These are phyloP conservation scores for Hippocampus mohnikei DNA, from an alignment of 2,113 vertebrate species.

Conservation along the genomic window DNA sequence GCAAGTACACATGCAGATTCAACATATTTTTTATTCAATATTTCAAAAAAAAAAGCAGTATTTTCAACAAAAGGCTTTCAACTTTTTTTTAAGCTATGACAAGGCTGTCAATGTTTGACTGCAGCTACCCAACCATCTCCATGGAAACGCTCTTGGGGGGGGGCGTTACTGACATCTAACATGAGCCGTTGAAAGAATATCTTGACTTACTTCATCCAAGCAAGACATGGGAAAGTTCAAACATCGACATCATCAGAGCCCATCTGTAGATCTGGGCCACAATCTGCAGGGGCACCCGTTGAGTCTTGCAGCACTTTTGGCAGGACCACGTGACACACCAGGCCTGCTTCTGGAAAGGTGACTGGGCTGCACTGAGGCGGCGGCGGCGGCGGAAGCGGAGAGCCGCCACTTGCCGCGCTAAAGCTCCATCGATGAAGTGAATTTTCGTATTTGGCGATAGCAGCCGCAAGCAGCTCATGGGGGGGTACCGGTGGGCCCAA, in stretches of 20 bases:
- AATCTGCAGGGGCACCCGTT: conserved; percentile 60
- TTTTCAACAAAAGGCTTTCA: not conserved
- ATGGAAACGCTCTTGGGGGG: not conserved
- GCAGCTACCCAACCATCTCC: not conserved
- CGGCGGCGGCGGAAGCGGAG: conserved; percentile 34
- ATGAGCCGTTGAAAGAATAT: not conserved
- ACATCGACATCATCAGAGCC: conserved; percentile 18
- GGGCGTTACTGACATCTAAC: not conserved
- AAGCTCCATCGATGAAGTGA: conserved; percentile 29
- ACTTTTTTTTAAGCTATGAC: not conserved
- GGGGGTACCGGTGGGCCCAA: not conserved
- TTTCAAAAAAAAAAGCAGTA: not conserved
- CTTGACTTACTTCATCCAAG: not conserved
- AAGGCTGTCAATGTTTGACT: not conserved
- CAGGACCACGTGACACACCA: conserved; percentile 48
- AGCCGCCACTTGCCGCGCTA: conserved; percentile 41
- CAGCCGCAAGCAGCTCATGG: conserved; percentile 35
- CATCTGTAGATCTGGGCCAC: conserved; percentile 1
- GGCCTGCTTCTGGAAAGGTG: conserved; percentile 8
- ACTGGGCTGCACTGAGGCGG: conserved; percentile 55
- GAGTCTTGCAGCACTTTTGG: conserved; percentile 77
- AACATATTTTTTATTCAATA: not conserved
- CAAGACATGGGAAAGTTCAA: not conserved
- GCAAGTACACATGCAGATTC: no score
- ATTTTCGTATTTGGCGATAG: conserved; percentile 23